These are phyloP conservation scores for Tupiocoris notatus DNA, from an alignment of 2,888 invertebrate species.

Conservation along the genomic window DNA sequence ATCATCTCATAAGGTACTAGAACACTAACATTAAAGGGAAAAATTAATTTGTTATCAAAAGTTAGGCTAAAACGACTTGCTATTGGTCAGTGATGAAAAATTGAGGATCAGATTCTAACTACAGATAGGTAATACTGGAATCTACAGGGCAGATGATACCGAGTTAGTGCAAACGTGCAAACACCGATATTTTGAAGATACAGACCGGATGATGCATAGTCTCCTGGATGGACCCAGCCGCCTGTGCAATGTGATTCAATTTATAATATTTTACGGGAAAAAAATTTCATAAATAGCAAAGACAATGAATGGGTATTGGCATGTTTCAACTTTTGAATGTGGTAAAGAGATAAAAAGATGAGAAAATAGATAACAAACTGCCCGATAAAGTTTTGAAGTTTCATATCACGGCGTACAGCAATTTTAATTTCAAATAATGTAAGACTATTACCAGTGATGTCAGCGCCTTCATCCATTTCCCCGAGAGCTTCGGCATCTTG, in stretches of 20 bases:
- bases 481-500: slow-evolving; percentile 83
- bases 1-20: too few species aligned
- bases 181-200: slow-evolving; percentile 47
- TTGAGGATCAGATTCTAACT: slow-evolving; percentile 48
- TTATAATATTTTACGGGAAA: too few species aligned
- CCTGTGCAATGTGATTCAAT: slow-evolving; percentile 62
- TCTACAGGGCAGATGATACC: neutral
- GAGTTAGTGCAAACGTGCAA: slow-evolving; percentile 1
- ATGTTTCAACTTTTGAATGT: too few species aligned
- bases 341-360: neutral
- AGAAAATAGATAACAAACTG: too few species aligned
- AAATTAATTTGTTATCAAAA: too few species aligned
- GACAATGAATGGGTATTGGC: too few species aligned
- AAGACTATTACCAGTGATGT: slow-evolving; percentile 90
- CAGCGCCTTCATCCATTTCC: slow-evolving; percentile 80
- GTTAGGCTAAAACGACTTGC: too few species aligned
- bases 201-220: slow-evolving; percentile 97
- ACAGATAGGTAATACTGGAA: slow-evolving; percentile 42
- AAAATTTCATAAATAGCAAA: too few species aligned
- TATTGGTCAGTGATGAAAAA: too few species aligned
- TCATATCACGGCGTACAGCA: neutral
- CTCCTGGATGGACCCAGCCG: slow-evolving; percentile 97
- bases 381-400: too few species aligned
- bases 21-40: too few species aligned
- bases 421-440: neutral